Conservation (phyloP, 2,888 invertebrate species). For the Mythimna ferrago region DNA sequence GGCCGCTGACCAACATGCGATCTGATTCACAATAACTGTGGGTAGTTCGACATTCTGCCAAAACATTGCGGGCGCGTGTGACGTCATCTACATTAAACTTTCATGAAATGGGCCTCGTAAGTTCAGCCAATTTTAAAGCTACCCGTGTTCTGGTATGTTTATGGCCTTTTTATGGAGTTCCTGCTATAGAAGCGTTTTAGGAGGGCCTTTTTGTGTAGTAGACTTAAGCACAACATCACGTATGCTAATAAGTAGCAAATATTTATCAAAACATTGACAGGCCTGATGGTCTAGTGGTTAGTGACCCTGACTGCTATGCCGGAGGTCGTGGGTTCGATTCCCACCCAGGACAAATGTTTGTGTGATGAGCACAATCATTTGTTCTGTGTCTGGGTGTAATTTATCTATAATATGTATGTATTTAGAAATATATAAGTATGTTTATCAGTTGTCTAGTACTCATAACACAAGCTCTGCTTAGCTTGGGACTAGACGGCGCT, state of each 20-base stretch:
- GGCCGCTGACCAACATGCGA: slow-evolving; percentile 43
- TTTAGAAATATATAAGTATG: too few species aligned
- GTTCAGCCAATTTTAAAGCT: slow-evolving; percentile 29
- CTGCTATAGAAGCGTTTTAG: slow-evolving; percentile 4
- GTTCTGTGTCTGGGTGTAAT: too few species aligned
- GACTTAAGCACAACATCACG: not conserved
- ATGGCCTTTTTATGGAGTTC: slow-evolving; percentile 21
- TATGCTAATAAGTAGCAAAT: not conserved
- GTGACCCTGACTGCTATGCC: too few species aligned
- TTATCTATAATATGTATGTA: too few species aligned
- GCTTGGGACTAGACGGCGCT: too few species aligned
- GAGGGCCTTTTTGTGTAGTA: slow-evolving; percentile 7
- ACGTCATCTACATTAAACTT: slow-evolving; percentile 46
- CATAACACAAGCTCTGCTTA: too few species aligned
- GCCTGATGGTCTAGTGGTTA: too few species aligned
- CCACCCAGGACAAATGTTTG: too few species aligned
- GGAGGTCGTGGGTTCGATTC: too few species aligned
- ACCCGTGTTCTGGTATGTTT: slow-evolving; percentile 23
- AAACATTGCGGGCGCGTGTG: slow-evolving; percentile 14
- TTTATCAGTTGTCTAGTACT: too few species aligned
- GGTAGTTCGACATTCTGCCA: slow-evolving; percentile 42
- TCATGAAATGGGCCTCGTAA: slow-evolving; percentile 27
- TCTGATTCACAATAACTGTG: slow-evolving; percentile 19
- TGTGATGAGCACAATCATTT: too few species aligned
- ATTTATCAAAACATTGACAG: not conserved